Evolutionary conservation across 1,140 invertebrate genomes (phyloP).

Genomic region (Platyscapa corneri): DNA sequence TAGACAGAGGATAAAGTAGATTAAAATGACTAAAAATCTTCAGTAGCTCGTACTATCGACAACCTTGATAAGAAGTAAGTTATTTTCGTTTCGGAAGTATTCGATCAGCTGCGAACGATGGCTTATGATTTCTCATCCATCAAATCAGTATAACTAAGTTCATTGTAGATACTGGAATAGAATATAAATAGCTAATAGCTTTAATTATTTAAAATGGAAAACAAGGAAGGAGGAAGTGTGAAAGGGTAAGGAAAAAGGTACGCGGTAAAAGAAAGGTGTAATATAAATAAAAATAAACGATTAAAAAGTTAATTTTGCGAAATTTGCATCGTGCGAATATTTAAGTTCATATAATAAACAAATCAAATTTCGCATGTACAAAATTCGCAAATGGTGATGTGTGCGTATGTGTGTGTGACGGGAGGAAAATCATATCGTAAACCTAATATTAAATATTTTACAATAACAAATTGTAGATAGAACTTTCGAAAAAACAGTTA

Average conservation of each 20-base stretch:
- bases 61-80: conserved; percentile 33
- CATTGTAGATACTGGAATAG: conserved; percentile 70
- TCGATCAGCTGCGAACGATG: conserved; percentile 58
- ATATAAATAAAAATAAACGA: conserved; percentile 56
- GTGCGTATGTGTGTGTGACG: conserved; percentile 52
- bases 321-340: conserved; percentile 56
- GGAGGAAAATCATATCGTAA: conserved; percentile 74
- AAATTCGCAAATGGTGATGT: conserved; percentile 55
- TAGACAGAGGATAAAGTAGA: neutral
- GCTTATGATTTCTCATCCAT: conserved; percentile 65
- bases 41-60: conserved; percentile 36
- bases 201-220: conserved; percentile 70
- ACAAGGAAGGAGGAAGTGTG: conserved; percentile 29
- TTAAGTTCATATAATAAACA: conserved; percentile 39
- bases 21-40: conserved; percentile 19
- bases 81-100: conserved; percentile 53
- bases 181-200: conserved; percentile 71
- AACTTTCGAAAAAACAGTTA: conserved; percentile 65
- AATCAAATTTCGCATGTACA: conserved; percentile 44
- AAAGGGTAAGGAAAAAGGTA: conserved; percentile 49
- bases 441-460: conserved; percentile 74
- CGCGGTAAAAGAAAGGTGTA: conserved; percentile 58
- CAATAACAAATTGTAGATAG: conserved; percentile 72
- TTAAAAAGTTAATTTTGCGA: conserved; percentile 43
- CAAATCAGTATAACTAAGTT: conserved; percentile 68